Percentiles rank a stretch among this genome's conserved stretches.
Evolutionary conservation across 2,888 invertebrate species (phyloP).

Genomic region (Fissipunctia ypsillon): DNA sequence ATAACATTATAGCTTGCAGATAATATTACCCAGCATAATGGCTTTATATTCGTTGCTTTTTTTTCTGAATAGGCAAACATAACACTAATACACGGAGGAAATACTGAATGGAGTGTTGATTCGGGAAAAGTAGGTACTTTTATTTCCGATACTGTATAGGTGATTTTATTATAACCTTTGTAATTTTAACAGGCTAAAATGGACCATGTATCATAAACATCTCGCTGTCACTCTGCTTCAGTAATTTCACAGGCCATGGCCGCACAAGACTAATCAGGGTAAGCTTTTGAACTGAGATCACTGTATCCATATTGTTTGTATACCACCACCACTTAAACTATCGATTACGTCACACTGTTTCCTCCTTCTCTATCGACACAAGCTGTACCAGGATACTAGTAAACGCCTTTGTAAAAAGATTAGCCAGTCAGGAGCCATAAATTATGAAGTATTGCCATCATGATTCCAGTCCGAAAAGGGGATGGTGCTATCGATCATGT

Average conservation of each 20-base stretch:
- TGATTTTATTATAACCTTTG: background rate
- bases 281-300: background rate
- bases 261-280: background rate
- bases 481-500: too few relatives aligned
- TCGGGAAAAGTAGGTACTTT: background rate
- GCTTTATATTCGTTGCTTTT: background rate
- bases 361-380: too few relatives aligned
- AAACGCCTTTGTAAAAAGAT: too few relatives aligned
- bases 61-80: background rate
- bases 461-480: too few relatives aligned
- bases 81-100: background rate
- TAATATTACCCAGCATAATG: background rate
- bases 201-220: background rate
- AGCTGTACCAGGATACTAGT: too few relatives aligned
- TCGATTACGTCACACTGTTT: too few relatives aligned
- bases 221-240: background rate
- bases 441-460: too few relatives aligned
- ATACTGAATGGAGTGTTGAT: conserved; percentile 2
- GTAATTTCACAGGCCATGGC: background rate
- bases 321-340: too few relatives aligned
- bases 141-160: background rate
- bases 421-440: too few relatives aligned
- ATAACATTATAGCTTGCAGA: background rate
- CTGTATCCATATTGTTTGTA: too few relatives aligned
- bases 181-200: background rate